Conservation (phyloP, 2,888 invertebrate genomes). For the Polia nebulosa region DNA sequence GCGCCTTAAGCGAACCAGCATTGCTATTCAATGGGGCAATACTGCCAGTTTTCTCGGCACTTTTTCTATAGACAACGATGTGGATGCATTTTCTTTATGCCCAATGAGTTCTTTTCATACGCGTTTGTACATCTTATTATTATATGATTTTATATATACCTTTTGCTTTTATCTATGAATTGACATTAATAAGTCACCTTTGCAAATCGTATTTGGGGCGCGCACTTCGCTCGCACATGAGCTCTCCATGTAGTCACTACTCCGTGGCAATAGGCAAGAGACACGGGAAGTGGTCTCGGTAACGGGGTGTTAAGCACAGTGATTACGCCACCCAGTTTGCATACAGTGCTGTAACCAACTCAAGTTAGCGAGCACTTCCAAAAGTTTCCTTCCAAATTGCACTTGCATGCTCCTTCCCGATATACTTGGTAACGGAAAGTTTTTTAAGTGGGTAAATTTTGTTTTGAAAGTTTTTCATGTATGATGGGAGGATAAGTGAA, state of each 20-base stretch:
- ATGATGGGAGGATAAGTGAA: neutral
- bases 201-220: too few species aligned
- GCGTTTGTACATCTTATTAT: too few species aligned
- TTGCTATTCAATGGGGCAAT: too few species aligned
- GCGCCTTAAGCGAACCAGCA: too few species aligned
- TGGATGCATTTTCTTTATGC: too few species aligned
- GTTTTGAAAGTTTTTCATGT: conserved; percentile 18
- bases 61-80: too few species aligned
- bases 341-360: conserved; percentile 62
- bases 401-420: conserved; percentile 46
- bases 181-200: too few species aligned
- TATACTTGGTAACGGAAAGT: conserved; percentile 29
- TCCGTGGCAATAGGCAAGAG: conserved; percentile 49
- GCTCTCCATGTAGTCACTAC: conserved; percentile 6
- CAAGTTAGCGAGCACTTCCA: conserved; percentile 49
- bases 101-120: too few species aligned
- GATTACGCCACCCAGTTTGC: conserved; percentile 71
- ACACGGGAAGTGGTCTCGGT: conserved; percentile 67
- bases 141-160: too few species aligned
- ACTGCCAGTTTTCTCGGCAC: too few species aligned
- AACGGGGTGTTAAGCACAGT: conserved; percentile 72
- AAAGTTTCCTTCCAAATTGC: conserved; percentile 58
- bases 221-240: neutral
- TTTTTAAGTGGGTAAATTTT: conserved; percentile 42
- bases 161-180: too few species aligned